phyloP scores from a whole-genome alignment of 2,888 invertebrate genomes.

The Luperina testacea region DNA sequence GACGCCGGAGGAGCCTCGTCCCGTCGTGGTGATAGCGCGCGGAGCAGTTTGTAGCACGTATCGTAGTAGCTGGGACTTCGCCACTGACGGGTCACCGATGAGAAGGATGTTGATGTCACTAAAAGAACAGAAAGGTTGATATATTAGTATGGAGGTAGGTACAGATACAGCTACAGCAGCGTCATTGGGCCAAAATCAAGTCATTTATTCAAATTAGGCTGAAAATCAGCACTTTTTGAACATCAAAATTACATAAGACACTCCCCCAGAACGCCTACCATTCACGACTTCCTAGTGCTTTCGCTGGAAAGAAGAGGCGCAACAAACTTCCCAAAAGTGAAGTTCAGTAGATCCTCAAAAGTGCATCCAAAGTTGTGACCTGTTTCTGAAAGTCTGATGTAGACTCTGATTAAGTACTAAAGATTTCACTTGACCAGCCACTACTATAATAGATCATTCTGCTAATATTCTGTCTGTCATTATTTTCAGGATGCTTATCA shows the following conservation, averaged over 20 bases:
- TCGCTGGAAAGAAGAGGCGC: too few species aligned
- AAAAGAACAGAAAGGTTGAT: constrained; percentile 6
- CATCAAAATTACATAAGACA: too few species aligned
- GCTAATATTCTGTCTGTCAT: not conserved
- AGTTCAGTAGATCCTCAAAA: not conserved
- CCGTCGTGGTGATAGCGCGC: constrained; percentile 98
- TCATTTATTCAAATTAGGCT: too few species aligned
- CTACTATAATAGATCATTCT: not conserved
- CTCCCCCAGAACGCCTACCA: too few species aligned
- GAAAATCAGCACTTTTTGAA: too few species aligned
- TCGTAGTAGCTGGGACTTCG: constrained; percentile 98
- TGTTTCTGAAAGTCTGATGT: not conserved
- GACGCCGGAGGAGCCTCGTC: constrained; percentile 99
- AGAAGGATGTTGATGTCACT: constrained; percentile 96
- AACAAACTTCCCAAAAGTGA: not conserved
- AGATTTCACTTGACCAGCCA: not conserved
- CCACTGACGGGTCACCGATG: constrained; percentile 99
- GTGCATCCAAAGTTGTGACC: not conserved
- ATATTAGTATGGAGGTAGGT: not conserved
- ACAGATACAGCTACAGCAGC: too few species aligned
- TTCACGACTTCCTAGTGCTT: too few species aligned
- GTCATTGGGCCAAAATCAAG: too few species aligned
- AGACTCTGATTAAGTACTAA: not conserved
- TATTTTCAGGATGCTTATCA: not conserved
- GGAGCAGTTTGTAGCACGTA: constrained; percentile 99